Conservation (phyloP, 2,113 vertebrate genomes). For the Rousettus leschenaultii region DNA sequence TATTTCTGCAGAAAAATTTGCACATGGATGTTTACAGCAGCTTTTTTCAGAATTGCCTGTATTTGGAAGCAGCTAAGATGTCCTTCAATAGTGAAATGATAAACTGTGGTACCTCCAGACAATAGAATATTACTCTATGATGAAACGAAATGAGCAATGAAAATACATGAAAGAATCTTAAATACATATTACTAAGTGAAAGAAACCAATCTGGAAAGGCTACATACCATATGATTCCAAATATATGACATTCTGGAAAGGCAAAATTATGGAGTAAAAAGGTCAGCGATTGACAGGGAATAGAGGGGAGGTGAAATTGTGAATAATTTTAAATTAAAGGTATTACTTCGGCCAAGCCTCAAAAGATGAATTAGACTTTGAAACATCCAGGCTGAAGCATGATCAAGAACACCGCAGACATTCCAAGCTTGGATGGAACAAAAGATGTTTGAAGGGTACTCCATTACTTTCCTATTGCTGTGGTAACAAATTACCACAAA, state of each 20-base stretch:
- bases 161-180: background rate
- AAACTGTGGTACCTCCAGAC: background rate
- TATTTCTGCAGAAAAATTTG: background rate
- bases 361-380: conserved; percentile 5
- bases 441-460: background rate
- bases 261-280: background rate
- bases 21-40: background rate
- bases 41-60: background rate
- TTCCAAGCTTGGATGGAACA: background rate
- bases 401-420: background rate
- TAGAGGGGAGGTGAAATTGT: background rate
- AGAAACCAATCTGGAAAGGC: background rate
- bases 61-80: background rate
- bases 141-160: background rate
- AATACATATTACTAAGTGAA: background rate
- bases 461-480: background rate
- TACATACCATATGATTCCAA: background rate
- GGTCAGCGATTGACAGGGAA: background rate
- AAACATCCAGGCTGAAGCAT: background rate
- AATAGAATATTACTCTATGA: background rate
- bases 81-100: background rate
- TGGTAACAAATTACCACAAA: background rate
- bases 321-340: background rate
- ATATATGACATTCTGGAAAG: background rate
- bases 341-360: background rate